Conservation (phyloP, 2,113 vertebrate species). For the Dissostichus mawsoni region DNA sequence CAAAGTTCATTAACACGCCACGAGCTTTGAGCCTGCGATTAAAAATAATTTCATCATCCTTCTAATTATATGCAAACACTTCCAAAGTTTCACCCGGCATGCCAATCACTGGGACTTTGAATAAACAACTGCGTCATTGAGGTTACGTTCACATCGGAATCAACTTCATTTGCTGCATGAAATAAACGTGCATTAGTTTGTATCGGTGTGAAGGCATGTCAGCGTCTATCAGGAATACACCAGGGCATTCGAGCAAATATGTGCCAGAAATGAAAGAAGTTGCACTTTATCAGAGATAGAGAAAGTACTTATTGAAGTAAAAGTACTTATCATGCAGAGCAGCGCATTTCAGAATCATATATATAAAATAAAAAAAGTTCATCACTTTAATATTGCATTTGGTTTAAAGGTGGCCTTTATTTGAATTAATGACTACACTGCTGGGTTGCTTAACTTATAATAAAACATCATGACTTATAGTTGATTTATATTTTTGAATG, state of each 20-base stretch:
- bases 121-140: conserved; percentile 25
- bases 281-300: not conserved
- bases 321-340: no score
- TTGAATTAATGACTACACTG: no score
- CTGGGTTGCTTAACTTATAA: no score
- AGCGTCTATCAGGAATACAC: conserved; percentile 3
- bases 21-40: conserved; percentile 59
- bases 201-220: conserved; percentile 10
- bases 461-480: no score
- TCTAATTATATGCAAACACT: conserved; percentile 62
- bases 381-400: no score
- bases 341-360: no score
- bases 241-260: not conserved
- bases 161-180: conserved; percentile 24
- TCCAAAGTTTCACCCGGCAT: conserved; percentile 48
- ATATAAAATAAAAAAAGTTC: no score
- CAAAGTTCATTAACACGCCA: conserved; percentile 72
- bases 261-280: not conserved
- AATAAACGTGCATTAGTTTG: conserved; percentile 35
- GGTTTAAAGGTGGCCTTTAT: no score
- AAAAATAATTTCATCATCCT: conserved; percentile 71
- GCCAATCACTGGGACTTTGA: conserved; percentile 38
- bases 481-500: no score
- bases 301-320: no score
- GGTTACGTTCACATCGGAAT: conserved; percentile 10